phyloP scores from a whole-genome alignment of 2,888 invertebrate species.

The Philaethria dido region DNA sequence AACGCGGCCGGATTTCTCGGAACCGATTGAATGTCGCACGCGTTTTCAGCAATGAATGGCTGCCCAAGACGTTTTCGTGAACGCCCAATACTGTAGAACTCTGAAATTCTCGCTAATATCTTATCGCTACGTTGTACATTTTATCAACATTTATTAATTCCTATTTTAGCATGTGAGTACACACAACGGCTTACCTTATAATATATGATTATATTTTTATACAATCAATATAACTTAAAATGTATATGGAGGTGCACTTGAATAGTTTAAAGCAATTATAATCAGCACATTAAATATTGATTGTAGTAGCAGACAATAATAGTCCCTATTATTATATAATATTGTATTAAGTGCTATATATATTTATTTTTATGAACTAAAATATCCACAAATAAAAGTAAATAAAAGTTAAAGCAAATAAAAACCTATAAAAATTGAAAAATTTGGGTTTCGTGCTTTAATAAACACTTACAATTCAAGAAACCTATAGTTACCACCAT shows the following conservation, averaged over 20 bases:
- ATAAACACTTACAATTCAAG: neutral
- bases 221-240: neutral
- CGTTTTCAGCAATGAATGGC: constrained; percentile 78
- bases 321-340: no score
- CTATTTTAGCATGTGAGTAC: neutral
- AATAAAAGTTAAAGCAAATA: neutral
- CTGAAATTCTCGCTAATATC: constrained; percentile 39
- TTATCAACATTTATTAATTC: neutral
- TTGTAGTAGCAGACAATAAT: no score
- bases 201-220: neutral
- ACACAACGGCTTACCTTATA: neutral
- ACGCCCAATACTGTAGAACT: constrained; percentile 43
- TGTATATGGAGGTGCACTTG: neutral
- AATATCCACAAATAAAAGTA: no score
- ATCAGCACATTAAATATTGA: no score
- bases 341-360: no score
- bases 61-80: constrained; percentile 53
- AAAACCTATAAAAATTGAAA: neutral
- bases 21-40: constrained; percentile 75
- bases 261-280: no score
- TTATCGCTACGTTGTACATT: constrained; percentile 15
- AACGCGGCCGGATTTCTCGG: constrained; percentile 79
- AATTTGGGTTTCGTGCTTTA: neutral
- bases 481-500: constrained; percentile 8
- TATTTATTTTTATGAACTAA: no score